Percentiles rank a stretch among this genome's conserved stretches.
Conservation (phyloP, 2,888 invertebrate species). For the Drosophila stalkeri region DNA sequence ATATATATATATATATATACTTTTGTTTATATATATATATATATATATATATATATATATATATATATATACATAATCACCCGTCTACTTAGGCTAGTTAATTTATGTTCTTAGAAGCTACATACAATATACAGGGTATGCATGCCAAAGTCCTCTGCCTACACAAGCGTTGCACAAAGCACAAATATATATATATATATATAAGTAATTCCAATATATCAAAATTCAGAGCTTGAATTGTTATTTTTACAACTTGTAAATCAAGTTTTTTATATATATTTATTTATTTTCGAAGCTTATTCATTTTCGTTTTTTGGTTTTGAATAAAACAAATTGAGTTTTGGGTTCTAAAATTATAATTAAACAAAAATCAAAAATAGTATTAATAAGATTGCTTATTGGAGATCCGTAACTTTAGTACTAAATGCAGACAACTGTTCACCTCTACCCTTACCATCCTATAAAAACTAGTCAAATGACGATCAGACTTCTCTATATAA, state of each 20-base stretch:
- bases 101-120: conserved; percentile 30
- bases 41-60: conserved; percentile 6
- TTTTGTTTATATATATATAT: conserved; percentile 1
- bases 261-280: conserved; percentile 46
- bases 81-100: conserved; percentile 60
- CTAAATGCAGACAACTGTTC: conserved; percentile 19
- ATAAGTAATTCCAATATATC: conserved; percentile 10
- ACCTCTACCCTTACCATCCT: neutral
- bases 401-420: conserved; percentile 11
- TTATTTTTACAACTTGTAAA: conserved; percentile 51
- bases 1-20: conserved; percentile 13
- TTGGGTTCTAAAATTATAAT: conserved; percentile 25
- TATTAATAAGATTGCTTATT: conserved; percentile 18
- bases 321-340: conserved; percentile 43
- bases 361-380: conserved; percentile 33
- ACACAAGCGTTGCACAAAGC: conserved; percentile 28
- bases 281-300: conserved; percentile 1
- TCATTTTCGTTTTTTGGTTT: conserved; percentile 27
- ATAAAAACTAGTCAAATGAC: conserved; percentile 38
- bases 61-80: conserved; percentile 21
- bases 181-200: neutral
- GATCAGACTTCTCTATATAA: conserved; percentile 27
- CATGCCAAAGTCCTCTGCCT: conserved; percentile 20
- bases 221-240: conserved; percentile 8
- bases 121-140: conserved; percentile 57